Evolutionary conservation across 2,113 vertebrate species (phyloP).

Genomic region (Etheostoma spectabile): DNA sequence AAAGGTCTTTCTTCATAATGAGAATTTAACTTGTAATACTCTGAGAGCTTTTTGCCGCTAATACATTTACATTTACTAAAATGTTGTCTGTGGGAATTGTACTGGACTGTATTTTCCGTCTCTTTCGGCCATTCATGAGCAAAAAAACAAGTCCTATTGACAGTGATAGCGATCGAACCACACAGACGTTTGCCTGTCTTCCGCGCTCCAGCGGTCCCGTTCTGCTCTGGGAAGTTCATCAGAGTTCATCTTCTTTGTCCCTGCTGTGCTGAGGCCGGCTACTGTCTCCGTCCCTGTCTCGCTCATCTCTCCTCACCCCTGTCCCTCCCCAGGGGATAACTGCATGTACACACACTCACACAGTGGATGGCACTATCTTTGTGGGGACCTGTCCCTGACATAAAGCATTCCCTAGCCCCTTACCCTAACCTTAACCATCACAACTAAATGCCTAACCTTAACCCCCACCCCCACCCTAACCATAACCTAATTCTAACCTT

Average conservation of each 20-base stretch:
- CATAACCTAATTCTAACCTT: too few relatives aligned
- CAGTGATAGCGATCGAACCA: conserved; percentile 24
- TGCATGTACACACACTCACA: conserved; percentile 15
- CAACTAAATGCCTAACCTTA: too few relatives aligned
- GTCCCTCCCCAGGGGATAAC: conserved; percentile 55
- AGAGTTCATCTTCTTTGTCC: conserved; percentile 71
- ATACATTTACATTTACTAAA: neutral
- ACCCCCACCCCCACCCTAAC: too few relatives aligned
- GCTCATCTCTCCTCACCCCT: conserved; percentile 59
- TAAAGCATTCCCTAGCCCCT: too few relatives aligned
- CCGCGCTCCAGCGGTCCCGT: conserved; percentile 34
- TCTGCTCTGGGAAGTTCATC: conserved; percentile 62
- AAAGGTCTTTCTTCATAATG: neutral
- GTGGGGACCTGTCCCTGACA: too few relatives aligned
- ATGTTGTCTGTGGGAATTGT: neutral
- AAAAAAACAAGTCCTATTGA: conserved; percentile 9
- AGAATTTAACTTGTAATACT: neutral
- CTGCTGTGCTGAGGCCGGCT: conserved; percentile 45
- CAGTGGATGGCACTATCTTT: neutral
- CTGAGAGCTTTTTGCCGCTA: neutral
- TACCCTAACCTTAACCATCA: too few relatives aligned
- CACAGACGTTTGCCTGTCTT: conserved; percentile 46
- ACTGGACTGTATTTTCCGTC: neutral
- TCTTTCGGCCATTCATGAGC: conserved; percentile 4
- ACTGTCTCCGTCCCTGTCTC: conserved; percentile 65